Percentiles rank a stretch among this genome's conserved stretches.
These are phyloP conservation scores for Podarcis raffonei DNA, from an alignment of 2,113 vertebrate genomes.

Conservation along the genomic window DNA sequence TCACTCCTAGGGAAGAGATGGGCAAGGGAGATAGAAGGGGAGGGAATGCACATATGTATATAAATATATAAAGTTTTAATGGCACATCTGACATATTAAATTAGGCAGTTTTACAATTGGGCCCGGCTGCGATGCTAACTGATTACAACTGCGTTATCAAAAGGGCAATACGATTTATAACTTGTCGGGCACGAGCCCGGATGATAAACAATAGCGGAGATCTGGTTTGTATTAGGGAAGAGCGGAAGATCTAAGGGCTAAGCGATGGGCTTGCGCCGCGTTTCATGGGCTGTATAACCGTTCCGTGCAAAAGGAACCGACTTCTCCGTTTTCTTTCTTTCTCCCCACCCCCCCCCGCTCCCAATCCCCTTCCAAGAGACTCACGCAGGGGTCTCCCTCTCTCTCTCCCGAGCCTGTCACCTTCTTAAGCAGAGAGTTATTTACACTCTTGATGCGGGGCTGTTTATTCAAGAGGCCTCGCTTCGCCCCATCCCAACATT, in stretches of 20 bases:
- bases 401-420: not conserved
- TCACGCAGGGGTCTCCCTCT: not conserved
- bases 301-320: not conserved
- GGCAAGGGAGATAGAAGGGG: not conserved
- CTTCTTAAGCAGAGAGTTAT: not conserved
- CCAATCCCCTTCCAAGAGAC: not conserved
- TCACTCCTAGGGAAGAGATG: conserved; percentile 8
- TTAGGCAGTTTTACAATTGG: conserved; percentile 78
- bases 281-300: not conserved
- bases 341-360: not conserved
- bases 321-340: too few species aligned
- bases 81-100: conserved; percentile 77
- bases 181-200: conserved; percentile 72
- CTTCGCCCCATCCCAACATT: not conserved
- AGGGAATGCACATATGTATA: not conserved
- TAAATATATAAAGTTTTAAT: conserved; percentile 64
- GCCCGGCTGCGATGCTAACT: conserved; percentile 74
- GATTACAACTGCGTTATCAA: conserved; percentile 82
- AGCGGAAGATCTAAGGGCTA: conserved; percentile 28
- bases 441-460: not conserved
- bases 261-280: not conserved
- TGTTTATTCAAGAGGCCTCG: conserved; percentile 1
- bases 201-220: conserved; percentile 72
- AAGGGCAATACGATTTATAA: conserved; percentile 81
- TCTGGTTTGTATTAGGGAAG: conserved; percentile 73